Evolutionary conservation across 1,140 invertebrate genomes (phyloP).

Genomic region (Nilaparvata lugens): DNA sequence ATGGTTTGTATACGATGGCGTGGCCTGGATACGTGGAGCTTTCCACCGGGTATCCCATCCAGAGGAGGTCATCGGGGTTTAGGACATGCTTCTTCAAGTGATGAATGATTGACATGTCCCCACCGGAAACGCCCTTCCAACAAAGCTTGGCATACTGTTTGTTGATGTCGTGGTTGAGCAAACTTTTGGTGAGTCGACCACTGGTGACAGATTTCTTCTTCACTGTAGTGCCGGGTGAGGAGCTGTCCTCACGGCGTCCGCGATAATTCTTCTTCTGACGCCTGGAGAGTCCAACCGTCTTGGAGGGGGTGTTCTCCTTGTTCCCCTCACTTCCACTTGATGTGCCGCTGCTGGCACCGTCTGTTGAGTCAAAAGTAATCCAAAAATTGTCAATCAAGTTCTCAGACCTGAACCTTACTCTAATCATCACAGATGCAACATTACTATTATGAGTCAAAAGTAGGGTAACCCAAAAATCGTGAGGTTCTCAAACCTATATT

Average conservation of each 20-base stretch:
- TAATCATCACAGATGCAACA: neutral
- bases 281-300: conserved; percentile 28
- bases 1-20: conserved; percentile 48
- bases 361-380: conserved; percentile 9
- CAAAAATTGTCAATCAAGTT: neutral
- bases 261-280: conserved; percentile 40
- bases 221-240: conserved; percentile 20
- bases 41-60: conserved; percentile 63
- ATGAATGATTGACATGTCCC: conserved; percentile 35
- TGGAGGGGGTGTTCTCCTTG: conserved; percentile 32
- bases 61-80: conserved; percentile 49
- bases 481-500: neutral
- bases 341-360: conserved; percentile 28
- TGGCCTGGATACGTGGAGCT: conserved; percentile 45
- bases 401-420: neutral
- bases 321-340: conserved; percentile 29
- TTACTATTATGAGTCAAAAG: neutral
- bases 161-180: conserved; percentile 10
- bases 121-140: conserved; percentile 25
- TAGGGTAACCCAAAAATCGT: neutral
- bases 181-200: neutral
- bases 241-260: conserved; percentile 30
- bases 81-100: conserved; percentile 50
- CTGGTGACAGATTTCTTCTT: conserved; percentile 11
- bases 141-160: conserved; percentile 32